These are phyloP conservation scores for Zaprionus obscuricornis DNA, from an alignment of 2,888 invertebrate genomes.

Conservation along the genomic window DNA sequence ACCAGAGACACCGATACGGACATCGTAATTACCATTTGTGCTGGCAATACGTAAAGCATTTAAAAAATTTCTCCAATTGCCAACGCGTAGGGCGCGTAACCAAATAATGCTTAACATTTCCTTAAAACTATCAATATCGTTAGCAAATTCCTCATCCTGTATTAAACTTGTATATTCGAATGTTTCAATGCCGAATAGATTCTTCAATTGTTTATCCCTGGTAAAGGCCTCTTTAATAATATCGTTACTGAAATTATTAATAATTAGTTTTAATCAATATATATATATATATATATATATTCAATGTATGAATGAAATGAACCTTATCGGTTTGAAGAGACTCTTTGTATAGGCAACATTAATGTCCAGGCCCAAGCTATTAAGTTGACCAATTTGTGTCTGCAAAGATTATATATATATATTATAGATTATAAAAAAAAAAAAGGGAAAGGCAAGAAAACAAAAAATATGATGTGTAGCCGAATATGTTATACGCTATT, in stretches of 20 bases:
- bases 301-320: too few species aligned
- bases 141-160: constrained; percentile 24
- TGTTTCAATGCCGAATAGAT: constrained; percentile 12
- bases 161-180: constrained; percentile 36
- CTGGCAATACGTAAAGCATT: constrained; percentile 34
- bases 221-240: background rate
- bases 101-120: constrained; percentile 40
- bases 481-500: too few species aligned
- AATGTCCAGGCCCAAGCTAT: constrained; percentile 31
- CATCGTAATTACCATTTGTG: constrained; percentile 27
- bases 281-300: too few species aligned
- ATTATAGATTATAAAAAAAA: too few species aligned
- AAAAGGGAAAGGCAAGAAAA: too few species aligned
- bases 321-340: constrained; percentile 25
- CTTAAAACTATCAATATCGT: constrained; percentile 3
- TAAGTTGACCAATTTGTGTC: constrained; percentile 45
- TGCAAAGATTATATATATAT: constrained; percentile 2
- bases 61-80: constrained; percentile 49
- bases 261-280: too few species aligned
- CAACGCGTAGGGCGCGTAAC: constrained; percentile 39
- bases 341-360: constrained; percentile 13
- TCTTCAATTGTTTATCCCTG: constrained; percentile 14
- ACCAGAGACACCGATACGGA: constrained; percentile 51
- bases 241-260: background rate
- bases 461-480: too few species aligned